Percentiles rank a stretch among this genome's conserved stretches.
These are phyloP conservation scores for Rhodeus uyekii DNA, from an alignment of 2,797 vertebrate species.

Conservation along the genomic window DNA sequence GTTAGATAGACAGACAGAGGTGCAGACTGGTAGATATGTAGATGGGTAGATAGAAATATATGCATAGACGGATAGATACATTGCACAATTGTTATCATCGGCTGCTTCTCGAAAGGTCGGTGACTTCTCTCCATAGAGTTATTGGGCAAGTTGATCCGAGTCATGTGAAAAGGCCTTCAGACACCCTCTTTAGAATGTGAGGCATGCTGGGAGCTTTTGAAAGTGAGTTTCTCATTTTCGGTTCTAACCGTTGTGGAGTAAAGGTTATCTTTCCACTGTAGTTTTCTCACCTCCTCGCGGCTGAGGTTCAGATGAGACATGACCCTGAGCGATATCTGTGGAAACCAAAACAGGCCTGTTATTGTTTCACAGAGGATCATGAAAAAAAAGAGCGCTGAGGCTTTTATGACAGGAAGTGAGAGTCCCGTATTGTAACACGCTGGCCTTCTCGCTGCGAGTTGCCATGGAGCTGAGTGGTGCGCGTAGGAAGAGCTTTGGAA, in stretches of 20 bases:
- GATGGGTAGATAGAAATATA: accelerated
- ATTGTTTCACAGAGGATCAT: slow-evolving; percentile 48
- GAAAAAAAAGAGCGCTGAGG: slow-evolving; percentile 39
- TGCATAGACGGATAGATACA: too few species aligned
- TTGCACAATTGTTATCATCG: too few species aligned
- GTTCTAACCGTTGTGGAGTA: neutral
- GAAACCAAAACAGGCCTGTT: slow-evolving; percentile 63
- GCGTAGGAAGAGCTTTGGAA: slow-evolving; percentile 68
- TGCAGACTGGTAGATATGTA: accelerated
- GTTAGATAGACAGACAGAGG: accelerated
- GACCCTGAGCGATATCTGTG: slow-evolving; percentile 20
- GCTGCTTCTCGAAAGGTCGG: neutral
- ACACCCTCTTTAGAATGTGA: neutral
- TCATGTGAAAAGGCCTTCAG: neutral
- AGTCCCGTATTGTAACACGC: slow-evolving; percentile 56
- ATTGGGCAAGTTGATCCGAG: neutral
- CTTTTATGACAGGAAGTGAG: slow-evolving; percentile 61
- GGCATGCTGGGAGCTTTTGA: slow-evolving; percentile 2
- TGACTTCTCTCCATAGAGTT: neutral
- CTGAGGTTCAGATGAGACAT: slow-evolving; percentile 25
- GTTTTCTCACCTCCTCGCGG: slow-evolving; percentile 6
- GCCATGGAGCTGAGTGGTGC: slow-evolving; percentile 67
- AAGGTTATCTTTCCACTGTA: slow-evolving; percentile 33
- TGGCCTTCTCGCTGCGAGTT: slow-evolving; percentile 60
- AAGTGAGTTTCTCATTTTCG: neutral